phyloP scores from a whole-genome alignment of 2,797 vertebrate genomes.

The Ambastaia sidthimunki region DNA sequence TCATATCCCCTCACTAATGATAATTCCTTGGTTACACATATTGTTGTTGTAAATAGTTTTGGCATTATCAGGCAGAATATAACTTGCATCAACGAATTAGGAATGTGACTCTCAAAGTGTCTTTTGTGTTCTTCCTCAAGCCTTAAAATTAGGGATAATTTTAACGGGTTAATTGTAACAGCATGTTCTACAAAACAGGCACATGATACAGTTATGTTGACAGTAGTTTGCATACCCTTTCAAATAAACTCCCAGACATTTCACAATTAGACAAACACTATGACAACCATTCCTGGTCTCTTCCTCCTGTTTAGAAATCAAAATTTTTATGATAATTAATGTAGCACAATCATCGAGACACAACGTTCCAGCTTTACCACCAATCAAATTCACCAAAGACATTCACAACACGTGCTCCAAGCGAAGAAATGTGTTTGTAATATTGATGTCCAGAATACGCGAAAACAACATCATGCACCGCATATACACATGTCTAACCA shows the following conservation, averaged over 20 bases:
- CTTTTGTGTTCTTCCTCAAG: not conserved
- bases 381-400: conserved; percentile 1
- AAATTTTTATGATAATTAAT: not conserved
- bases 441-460: not conserved
- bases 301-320: no score
- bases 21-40: conserved; percentile 19
- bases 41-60: conserved; percentile 22
- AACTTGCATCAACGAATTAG: not conserved
- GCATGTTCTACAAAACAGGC: no score
- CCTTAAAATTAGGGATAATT: not conserved
- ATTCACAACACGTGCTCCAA: not conserved
- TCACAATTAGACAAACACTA: no score
- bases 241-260: no score
- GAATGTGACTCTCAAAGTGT: not conserved
- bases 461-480: conserved; percentile 5
- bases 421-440: not conserved
- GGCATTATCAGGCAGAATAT: conserved; percentile 7
- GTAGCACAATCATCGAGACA: not conserved
- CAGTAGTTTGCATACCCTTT: no score
- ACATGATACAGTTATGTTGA: no score
- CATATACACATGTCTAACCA: conserved; percentile 27
- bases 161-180: no score
- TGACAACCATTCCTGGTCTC: no score
- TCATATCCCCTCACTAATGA: conserved; percentile 10
- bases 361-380: not conserved